Evolutionary conservation across 2,113 vertebrate species (phyloP), one percentile per base, ranked within the genome.

Genomic region (Puffinus mauretanicus): DNA sequence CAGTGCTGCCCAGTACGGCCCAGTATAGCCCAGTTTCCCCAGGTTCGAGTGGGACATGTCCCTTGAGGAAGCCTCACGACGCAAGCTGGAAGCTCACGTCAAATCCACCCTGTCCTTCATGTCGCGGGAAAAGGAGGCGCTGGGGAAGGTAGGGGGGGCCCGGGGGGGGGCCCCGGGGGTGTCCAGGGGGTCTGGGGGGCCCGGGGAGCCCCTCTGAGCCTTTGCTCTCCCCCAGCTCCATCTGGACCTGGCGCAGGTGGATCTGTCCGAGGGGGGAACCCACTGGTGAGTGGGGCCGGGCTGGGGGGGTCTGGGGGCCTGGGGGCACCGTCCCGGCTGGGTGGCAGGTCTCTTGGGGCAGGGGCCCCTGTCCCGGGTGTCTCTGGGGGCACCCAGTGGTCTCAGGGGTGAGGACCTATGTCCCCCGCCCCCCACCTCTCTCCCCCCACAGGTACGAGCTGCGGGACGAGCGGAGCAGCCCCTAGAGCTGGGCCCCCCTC

Each of bases 21-120:
- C 61, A 51, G 54, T 30, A 38, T 1, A 25, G 40, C 51, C 20
- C 82, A 3, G 15, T 57, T 18, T 47, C 36, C 17, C 26, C 29
- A 99, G 99, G 96, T 99, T 99, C 92, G 99, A 99, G 85, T 99
- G 99, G 98, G 98, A 98, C n/a, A 79, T 99, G 69, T 93, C 99
- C 55, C 86, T 98, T 12, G 99, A 99, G 67, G 99, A 99, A 81
- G 98, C 98, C 40, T 83, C 85, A 3, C 98, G 98, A 90, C 98
- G 98, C 80, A 98, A 96, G 95, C 97, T 99, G 90, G 98, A 99
- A 44, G 96, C 99, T 62, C 98, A 98, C 1, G 99, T 99, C 86
- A 99, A 99, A 96, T 98, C 99, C 93, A 98, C 94, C 7, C 97
- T 98, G 58, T 99, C 99, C 88, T 99, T 99, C 96, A 98, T 99